phyloP scores from a whole-genome alignment of 2,113 vertebrate genomes.

The Leptobrachium leishanense region DNA sequence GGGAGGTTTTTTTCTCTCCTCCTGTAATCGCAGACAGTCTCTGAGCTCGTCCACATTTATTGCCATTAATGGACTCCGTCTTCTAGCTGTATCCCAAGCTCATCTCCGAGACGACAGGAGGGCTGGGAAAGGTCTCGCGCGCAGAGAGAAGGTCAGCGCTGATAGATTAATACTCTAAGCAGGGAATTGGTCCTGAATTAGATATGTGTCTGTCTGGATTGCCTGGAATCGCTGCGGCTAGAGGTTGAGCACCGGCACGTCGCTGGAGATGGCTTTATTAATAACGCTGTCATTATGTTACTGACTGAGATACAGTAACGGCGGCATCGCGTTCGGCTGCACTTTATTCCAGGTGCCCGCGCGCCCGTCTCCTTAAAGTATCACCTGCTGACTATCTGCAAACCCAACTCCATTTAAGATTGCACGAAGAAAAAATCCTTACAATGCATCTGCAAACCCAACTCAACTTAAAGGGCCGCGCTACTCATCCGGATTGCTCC shows the following conservation, averaged over 20 bases:
- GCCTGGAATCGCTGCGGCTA: background rate
- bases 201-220: background rate
- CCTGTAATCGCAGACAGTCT: constrained; percentile 46
- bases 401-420: too few relatives aligned
- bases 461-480: too few relatives aligned
- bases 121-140: constrained; percentile 33
- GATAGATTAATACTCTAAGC: constrained; percentile 43
- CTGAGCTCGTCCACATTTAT: constrained; percentile 38
- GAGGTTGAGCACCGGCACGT: constrained; percentile 31
- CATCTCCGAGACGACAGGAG: constrained; percentile 9
- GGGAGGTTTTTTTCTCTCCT: constrained; percentile 38
- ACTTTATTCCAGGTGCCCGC: too few relatives aligned
- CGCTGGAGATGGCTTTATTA: background rate
- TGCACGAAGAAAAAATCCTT: too few relatives aligned
- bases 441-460: too few relatives aligned
- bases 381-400: too few relatives aligned
- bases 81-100: constrained; percentile 34
- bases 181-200: constrained; percentile 18
- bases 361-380: too few relatives aligned
- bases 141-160: constrained; percentile 45
- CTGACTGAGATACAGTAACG: too few relatives aligned
- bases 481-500: too few relatives aligned
- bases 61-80: constrained; percentile 35
- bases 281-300: too few relatives aligned
- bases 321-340: too few relatives aligned